Evolutionary conservation across 2,797 vertebrate genomes (phyloP), one percentile per base, ranked within the genome.

Genomic region (Pseudomugil tenellus): DNA sequence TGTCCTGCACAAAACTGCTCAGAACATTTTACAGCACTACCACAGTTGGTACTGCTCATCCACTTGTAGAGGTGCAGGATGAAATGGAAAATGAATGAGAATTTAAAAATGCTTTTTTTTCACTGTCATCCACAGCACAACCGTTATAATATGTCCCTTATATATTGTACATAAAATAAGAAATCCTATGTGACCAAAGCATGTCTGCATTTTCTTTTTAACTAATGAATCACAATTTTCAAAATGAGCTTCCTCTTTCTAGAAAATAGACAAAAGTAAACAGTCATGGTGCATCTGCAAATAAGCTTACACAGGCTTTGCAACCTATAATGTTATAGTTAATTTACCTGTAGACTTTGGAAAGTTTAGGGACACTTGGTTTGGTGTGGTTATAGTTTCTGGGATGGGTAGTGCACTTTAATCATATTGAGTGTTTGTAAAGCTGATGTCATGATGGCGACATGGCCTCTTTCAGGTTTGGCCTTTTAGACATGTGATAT

Each of bases 281-380:
- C 37, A 6, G 4, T n/a, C 6, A 10, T 41, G 12, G 7, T 19
- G 39, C 58, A 13, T 26, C 19, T n/a, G 17, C 10, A 60, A 19
- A 19, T 13, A 2, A n/a, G 10, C 26, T 59, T 11, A 17, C 11
- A n/a, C 6, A 32, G 5, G 19, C 26, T 56, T 46, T 32, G 21
- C 26, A 56, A 43, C 49, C 58, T 70, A 65, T 25, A 49, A 34
- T 10, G 7, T 1, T 52, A 14, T 67, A 48, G 25, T 4, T 29
- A 26, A 65, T 14, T 67, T 65, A 65, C 63, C 76, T 81, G 72
- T 84, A 85, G 80, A 83, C 80, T 86, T 82, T 86, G 76, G 66
- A 84, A 60, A 43, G 37, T 61, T 74, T 76, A 52, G 14, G 12
- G 63, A 46, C 58, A 48, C 6, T 14, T 39, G 48, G 43, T 49